A percentile compares a stretch with the other conserved stretches of the same genome.
Evolutionary conservation across 2,797 vertebrate species (phyloP).

Genomic region (Poecilia gillii): DNA sequence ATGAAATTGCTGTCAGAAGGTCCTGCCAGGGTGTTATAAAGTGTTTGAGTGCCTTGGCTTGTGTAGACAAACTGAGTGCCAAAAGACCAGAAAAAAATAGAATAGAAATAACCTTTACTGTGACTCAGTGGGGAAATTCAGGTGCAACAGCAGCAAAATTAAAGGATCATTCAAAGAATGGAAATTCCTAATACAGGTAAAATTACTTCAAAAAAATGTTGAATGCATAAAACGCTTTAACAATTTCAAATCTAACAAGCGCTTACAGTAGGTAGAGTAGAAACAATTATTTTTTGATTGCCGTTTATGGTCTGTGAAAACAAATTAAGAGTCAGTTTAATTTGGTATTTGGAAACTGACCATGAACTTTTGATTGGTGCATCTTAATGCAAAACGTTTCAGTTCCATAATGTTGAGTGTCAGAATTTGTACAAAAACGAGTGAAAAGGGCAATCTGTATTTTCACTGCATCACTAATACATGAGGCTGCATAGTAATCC

Average conservation of each 20-base stretch:
- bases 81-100: slow-evolving; percentile 31
- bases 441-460: not conserved
- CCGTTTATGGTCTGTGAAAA: not conserved
- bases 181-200: not conserved
- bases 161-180: not conserved
- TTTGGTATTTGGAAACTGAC: not conserved
- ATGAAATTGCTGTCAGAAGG: slow-evolving; percentile 37
- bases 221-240: not conserved
- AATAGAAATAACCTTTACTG: not conserved
- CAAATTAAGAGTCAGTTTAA: not conserved
- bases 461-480: slow-evolving; percentile 16
- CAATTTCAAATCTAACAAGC: not conserved
- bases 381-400: not conserved
- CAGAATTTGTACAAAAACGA: not conserved
- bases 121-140: not conserved
- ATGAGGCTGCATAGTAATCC: not conserved
- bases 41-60: slow-evolving; percentile 28
- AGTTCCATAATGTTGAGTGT: not conserved
- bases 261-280: not conserved
- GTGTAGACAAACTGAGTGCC: slow-evolving; percentile 19
- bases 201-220: not conserved
- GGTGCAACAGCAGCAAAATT: not conserved
- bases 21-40: slow-evolving; percentile 34
- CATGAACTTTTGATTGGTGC: not conserved
- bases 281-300: not conserved